Base-by-base conservation (phyloP, 2,797 vertebrate genomes). In the Acipenser ruthenus region DNA sequence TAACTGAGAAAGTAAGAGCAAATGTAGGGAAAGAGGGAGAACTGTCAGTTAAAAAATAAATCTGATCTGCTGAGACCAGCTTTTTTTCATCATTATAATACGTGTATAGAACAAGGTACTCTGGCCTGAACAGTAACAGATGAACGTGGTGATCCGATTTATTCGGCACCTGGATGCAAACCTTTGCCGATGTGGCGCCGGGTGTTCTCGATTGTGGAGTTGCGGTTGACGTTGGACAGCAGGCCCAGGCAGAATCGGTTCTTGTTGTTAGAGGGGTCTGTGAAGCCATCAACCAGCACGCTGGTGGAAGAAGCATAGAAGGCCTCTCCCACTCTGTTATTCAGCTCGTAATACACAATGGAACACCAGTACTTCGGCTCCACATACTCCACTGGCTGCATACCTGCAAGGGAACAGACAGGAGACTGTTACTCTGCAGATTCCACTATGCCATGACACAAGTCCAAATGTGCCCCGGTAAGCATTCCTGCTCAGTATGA, bases 331-430 rank as follows among this genome's bases (percentile, higher is more conserved):
- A 98, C 96, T 10, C 94, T 90, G 71, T 96, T 95, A 76, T 98
- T 98, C 74, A 97, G 87, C 79, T 97, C 95, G 6, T 98, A 98
- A 85, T 96, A 98, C 74, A 99, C 94, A 68, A 97, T 96, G 12
- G 95, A 96, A 87, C 96, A 98, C 96, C 96, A 98, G 83, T 97
- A 93, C 72, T 92, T 94, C 55, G 96, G 95, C 66, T 98, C 94
- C 75, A 96, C 93, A 50, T 97, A 96, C 79, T 96, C 95, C 80
- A 99, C 94, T 8, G 96, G 94, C 58, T 96, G 96, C 72, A 98
- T 93, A 83, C 98, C 95, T 97, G 83, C 64, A 18, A 11, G n/a
- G 6, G 23, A 5, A 51, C 37, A 59, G 61, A 68, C 60, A 65
- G 13, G 15, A 67, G 23, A 37, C 15, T 51, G 56, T 52, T 56